Base-by-base conservation (phyloP, 2,888 invertebrate genomes). In the Ariolimax columbianus region DNA sequence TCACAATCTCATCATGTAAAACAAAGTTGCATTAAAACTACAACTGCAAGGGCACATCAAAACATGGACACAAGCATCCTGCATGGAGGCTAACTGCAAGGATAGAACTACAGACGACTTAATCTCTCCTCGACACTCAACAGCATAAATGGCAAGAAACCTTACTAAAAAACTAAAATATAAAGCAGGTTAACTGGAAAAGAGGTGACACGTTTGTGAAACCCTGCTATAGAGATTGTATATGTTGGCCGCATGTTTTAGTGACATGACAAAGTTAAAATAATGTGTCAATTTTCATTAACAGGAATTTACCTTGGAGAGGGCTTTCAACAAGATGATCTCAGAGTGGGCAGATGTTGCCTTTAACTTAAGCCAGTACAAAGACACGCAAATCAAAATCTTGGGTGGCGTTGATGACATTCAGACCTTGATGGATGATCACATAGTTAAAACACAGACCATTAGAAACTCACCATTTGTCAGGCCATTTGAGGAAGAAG, bases 371-470 rank as follows among this genome's bases (percentile, higher is more conserved):
- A 91, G 90, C 9, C 84, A 87, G 17, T 94, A 94, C 89, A 89
- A 94, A 55, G 94, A 94, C 87, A 91, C 93, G 0, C 93, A 92
- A 17, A 90, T 94, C 80, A 88, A 88, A 80, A 94, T 94, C 86
- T 89, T 94, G 83, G 93, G 94, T 11, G 93, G 94, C 0, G 93
- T 94, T n/a, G 94, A 94, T 85, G 94, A 94, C 55, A 94, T 94
- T 77, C 94, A 94, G 90, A 93, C 94, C 11, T 90, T 93, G 87
- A 91, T 94, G 51, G 94, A 94, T 86, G 94, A 94, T 87, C 94
- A 94, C 90, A 94, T 94, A 84, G 93, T 94, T 80, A 94, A 94
- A 86, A 94, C 94, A 51, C 93, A 94, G 89, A 94, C 94, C n/a
- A 94, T 94, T 93, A 90, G 94, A 80, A 94, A 94, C 59, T 94